Evolutionary conservation across 2,797 vertebrate genomes (phyloP).

Genomic region (Holocentrus rufus): DNA sequence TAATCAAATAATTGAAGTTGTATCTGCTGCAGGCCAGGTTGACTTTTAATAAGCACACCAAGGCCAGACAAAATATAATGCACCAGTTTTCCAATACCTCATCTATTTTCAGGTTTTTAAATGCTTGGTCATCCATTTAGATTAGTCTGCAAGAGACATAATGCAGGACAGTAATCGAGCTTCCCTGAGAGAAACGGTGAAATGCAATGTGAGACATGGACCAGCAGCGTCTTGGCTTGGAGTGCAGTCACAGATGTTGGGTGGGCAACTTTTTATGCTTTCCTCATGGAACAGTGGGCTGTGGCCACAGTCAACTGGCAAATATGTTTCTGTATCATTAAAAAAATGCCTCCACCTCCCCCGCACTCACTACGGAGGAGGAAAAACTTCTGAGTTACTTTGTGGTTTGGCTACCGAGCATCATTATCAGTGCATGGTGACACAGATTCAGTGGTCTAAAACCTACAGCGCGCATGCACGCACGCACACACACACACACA

Average conservation of each 20-base stretch:
- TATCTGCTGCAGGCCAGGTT: not conserved
- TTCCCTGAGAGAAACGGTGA: not conserved
- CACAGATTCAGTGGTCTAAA: too few relatives aligned
- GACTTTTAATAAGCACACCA: not conserved
- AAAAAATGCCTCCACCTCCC: too few relatives aligned
- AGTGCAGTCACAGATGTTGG: not conserved
- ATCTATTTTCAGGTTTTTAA: not conserved
- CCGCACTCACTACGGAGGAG: too few relatives aligned
- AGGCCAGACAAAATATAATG: not conserved
- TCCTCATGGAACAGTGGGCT: too few relatives aligned
- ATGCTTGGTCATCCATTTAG: conserved; percentile 10
- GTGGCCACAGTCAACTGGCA: too few relatives aligned
- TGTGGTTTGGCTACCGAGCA: too few relatives aligned
- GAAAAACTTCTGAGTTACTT: too few relatives aligned
- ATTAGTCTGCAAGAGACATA: not conserved
- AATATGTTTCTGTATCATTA: too few relatives aligned
- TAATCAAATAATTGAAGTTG: not conserved
- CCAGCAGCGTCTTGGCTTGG: not conserved
- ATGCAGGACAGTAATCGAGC: not conserved
- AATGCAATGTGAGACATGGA: not conserved
- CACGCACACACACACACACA: too few relatives aligned
- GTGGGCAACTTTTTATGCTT: too few relatives aligned
- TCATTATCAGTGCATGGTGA: too few relatives aligned
- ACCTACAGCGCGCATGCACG: too few relatives aligned
- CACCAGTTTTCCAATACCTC: not conserved